A percentile compares a stretch with the other conserved stretches of the same genome.
Evolutionary conservation across 2,888 invertebrate genomes (phyloP).

Genomic region (Stenodema calcarata): DNA sequence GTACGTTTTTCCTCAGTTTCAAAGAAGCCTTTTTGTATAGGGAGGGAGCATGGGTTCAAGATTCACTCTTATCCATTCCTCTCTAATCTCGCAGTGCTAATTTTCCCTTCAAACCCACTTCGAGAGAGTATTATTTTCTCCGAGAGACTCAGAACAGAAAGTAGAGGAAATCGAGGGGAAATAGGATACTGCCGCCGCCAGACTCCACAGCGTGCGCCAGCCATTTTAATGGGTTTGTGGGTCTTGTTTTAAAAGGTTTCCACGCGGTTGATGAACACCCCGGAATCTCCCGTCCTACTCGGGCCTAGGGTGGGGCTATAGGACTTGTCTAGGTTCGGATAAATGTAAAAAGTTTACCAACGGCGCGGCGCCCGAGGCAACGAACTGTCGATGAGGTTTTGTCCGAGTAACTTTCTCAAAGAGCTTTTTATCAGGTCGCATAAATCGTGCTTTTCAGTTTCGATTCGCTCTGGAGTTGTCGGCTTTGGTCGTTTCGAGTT

Average conservation of each 20-base stretch:
- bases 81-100: too few species aligned
- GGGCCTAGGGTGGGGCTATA: neutral
- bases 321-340: neutral
- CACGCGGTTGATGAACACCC: neutral
- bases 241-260: neutral
- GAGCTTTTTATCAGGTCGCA: neutral
- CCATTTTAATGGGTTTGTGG: neutral
- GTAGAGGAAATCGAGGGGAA: conserved; percentile 21
- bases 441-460: neutral
- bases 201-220: neutral
- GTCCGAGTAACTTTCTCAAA: neutral
- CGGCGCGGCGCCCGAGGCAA: neutral
- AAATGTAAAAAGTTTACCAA: neutral
- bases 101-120: neutral
- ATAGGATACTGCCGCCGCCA: conserved; percentile 13
- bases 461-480: neutral
- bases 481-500: neutral
- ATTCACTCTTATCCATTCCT: too few species aligned
- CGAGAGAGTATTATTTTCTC: neutral
- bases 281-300: neutral
- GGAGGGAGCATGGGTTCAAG: too few species aligned
- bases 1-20: too few species aligned
- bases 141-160: neutral
- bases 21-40: too few species aligned
- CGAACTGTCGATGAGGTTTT: neutral